Conservation (phyloP, 2,113 vertebrate species). For the Brachypodius melanocephalos region DNA sequence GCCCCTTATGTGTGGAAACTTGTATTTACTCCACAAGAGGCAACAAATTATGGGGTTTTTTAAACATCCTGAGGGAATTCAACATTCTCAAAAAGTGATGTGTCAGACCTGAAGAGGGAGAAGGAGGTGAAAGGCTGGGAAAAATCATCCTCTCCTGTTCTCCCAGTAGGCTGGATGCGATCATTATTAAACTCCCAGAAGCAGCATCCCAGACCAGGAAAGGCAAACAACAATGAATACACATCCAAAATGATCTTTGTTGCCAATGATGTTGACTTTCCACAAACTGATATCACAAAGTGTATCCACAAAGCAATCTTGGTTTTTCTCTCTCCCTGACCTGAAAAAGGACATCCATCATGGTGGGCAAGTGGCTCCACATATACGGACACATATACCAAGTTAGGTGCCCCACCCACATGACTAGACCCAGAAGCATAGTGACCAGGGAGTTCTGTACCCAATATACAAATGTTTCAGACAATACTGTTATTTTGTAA, state of each 20-base stretch:
- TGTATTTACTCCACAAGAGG: not conserved
- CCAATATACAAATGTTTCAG: not conserved
- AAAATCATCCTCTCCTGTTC: not conserved
- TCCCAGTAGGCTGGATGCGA: not conserved
- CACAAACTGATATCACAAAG: not conserved
- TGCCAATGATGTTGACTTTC: not conserved
- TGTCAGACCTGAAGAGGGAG: not conserved
- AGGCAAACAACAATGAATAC: not conserved
- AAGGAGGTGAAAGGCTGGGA: not conserved
- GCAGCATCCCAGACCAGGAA: not conserved
- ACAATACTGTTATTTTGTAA: not conserved
- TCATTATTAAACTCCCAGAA: not conserved
- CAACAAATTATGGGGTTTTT: not conserved
- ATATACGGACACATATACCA: not conserved
- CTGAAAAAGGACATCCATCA: not conserved
- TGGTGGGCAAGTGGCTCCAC: not conserved
- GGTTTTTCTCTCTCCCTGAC: not conserved
- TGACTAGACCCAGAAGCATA: not conserved
- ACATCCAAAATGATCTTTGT: not conserved
- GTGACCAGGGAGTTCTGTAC: not conserved
- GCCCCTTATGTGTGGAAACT: not conserved
- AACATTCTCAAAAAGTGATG: not conserved
- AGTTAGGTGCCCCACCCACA: not conserved
- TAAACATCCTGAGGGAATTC: not conserved
- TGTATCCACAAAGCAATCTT: not conserved